These are phyloP conservation scores for Ascidia mentula DNA, from an alignment of 23 tunicate species.

Conservation along the genomic window DNA sequence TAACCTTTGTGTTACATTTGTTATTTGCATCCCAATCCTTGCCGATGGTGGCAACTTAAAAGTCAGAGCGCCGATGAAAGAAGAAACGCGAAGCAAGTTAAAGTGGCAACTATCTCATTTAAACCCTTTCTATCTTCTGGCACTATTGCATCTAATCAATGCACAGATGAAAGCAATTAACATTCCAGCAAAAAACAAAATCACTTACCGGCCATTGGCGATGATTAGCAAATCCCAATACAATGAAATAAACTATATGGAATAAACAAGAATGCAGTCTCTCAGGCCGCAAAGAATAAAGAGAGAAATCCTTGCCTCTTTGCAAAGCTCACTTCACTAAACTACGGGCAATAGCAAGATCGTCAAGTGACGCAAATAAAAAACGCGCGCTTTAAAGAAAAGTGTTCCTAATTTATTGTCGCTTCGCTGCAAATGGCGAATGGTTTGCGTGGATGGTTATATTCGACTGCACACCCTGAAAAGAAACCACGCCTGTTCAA, in stretches of 20 bases:
- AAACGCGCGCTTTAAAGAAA: conserved; percentile 30
- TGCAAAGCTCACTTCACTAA: conserved; percentile 49
- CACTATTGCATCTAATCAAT: background rate
- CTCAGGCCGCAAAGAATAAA: conserved; percentile 74
- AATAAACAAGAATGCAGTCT: conserved; percentile 79
- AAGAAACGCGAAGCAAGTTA: background rate
- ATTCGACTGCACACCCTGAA: too few species aligned
- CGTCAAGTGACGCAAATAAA: conserved; percentile 26
- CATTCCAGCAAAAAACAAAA: conserved; percentile 1
- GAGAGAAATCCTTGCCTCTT: conserved; percentile 86
- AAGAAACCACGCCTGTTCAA: too few species aligned
- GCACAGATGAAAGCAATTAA: background rate
- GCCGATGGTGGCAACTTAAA: background rate
- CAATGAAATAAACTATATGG: conserved; percentile 60
- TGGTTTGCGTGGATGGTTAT: too few species aligned
- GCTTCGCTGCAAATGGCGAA: too few species aligned
- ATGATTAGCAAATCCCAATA: conserved; percentile 29
- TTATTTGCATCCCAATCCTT: too few species aligned
- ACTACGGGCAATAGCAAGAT: conserved; percentile 29
- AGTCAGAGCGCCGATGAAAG: background rate
- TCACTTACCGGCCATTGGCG: conserved; percentile 90
- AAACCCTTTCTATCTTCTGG: background rate
- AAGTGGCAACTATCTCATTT: background rate
- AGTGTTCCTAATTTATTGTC: too few species aligned
- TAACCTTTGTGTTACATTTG: too few species aligned